Conservation (phyloP, 2,888 invertebrate genomes). For the Ptychoptera contaminata region DNA sequence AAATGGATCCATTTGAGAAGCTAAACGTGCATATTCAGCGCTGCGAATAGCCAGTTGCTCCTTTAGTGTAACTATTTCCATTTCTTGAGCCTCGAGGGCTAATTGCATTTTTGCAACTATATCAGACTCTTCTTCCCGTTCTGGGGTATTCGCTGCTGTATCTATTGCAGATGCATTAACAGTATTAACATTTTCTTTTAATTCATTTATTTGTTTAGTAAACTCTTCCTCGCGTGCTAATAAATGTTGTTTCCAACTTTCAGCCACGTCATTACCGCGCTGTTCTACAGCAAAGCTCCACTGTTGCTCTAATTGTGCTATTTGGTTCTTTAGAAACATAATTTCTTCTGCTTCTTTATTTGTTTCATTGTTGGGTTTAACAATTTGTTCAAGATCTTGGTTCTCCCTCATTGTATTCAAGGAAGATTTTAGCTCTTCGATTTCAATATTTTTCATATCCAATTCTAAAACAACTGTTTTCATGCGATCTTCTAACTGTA, state of each 20-base stretch:
- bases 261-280: conserved; percentile 49
- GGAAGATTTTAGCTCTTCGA: conserved; percentile 23
- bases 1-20: conserved; percentile 28
- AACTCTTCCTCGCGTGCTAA: conserved; percentile 47
- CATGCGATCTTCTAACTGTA: conserved; percentile 26
- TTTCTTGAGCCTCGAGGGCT: conserved; percentile 50
- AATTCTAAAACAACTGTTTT: conserved; percentile 23
- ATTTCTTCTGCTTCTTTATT: conserved; percentile 10
- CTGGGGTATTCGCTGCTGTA: conserved; percentile 13
- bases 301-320: conserved; percentile 22
- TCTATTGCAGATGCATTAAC: conserved; percentile 3
- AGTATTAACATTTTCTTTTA: conserved; percentile 34
- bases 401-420: conserved; percentile 15
- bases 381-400: neutral
- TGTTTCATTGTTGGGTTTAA: conserved; percentile 7
- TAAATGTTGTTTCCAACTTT: conserved; percentile 53
- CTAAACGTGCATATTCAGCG: conserved; percentile 39
- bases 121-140: conserved; percentile 16
- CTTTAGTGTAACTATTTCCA: conserved; percentile 56
- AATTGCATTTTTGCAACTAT: conserved; percentile 27
- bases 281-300: conserved; percentile 44
- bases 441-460: conserved; percentile 27
- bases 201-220: conserved; percentile 33
- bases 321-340: neutral
- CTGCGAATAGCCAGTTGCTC: conserved; percentile 45